Conservation (phyloP, 2,888 invertebrate genomes). For the Smittia aterrima region DNA sequence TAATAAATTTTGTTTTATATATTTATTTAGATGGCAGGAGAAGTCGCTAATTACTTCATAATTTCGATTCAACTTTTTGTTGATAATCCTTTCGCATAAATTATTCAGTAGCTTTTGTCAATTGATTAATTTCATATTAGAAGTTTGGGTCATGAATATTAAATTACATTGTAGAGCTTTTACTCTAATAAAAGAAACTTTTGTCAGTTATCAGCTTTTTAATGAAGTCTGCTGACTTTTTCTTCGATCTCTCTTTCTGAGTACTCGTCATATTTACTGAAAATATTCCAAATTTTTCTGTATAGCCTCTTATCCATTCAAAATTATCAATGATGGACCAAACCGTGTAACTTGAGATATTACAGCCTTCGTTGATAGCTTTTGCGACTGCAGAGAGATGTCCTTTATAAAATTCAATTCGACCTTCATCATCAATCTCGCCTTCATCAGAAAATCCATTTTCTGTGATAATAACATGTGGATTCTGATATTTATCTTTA, state of each 20-base stretch:
- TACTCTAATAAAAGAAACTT: background rate
- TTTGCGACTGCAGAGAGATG: slow-evolving; percentile 47
- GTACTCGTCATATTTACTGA: slow-evolving; percentile 62
- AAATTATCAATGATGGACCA: slow-evolving; percentile 51
- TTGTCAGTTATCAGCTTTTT: slow-evolving; percentile 12
- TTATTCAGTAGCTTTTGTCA: no score
- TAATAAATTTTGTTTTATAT: background rate
- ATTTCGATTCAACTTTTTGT: background rate
- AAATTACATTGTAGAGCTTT: no score
- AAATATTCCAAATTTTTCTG: slow-evolving; percentile 63
- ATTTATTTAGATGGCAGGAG: background rate
- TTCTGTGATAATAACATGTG: slow-evolving; percentile 58
- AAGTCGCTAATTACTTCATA: background rate
- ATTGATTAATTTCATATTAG: no score
- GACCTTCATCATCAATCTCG: slow-evolving; percentile 48
- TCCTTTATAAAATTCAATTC: slow-evolving; percentile 46
- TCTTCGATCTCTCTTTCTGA: slow-evolving; percentile 59
- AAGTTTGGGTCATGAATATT: no score
- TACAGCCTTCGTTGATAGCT: slow-evolving; percentile 47
- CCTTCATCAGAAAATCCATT: slow-evolving; percentile 56
- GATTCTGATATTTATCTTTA: slow-evolving; percentile 56
- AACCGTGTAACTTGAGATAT: slow-evolving; percentile 47
- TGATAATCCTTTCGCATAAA: no score
- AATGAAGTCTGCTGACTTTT: slow-evolving; percentile 56
- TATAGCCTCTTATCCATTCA: slow-evolving; percentile 49